These are phyloP conservation scores for Grammomys dolichurus DNA, from an alignment of 2,113 vertebrate genomes.

Conservation along the genomic window DNA sequence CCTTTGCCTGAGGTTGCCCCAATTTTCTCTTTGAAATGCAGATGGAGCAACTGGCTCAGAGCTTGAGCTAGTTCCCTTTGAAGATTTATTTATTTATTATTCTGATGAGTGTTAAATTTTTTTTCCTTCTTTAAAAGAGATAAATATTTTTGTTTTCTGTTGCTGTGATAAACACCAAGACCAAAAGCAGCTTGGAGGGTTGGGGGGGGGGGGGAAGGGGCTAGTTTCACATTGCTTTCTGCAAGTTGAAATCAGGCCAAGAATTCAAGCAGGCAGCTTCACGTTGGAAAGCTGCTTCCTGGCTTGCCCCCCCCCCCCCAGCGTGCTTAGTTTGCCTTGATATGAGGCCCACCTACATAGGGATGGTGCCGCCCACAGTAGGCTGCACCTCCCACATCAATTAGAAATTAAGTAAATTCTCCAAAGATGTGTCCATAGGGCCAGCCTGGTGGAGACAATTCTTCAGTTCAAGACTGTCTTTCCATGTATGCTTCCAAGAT, in stretches of 20 bases:
- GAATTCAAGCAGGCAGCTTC: not conserved
- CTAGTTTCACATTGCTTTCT: not conserved
- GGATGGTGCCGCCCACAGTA: not conserved
- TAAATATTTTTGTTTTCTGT: not conserved
- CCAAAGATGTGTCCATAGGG: not conserved
- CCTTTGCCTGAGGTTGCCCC: conserved; percentile 27
- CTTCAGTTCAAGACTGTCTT: not conserved
- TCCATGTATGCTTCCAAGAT: no score
- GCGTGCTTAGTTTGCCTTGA: not conserved
- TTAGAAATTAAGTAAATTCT: not conserved
- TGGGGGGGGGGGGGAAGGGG: no score
- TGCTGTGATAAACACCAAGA: not conserved
- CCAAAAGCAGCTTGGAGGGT: not conserved
- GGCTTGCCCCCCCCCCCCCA: not conserved
- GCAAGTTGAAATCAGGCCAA: not conserved
- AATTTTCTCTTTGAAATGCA: conserved; percentile 61
- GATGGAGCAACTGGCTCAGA: conserved; percentile 36
- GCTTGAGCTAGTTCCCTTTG: conserved; percentile 47
- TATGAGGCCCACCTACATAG: not conserved
- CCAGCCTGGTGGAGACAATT: not conserved
- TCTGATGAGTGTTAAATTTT: not conserved
- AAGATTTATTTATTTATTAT: conserved; percentile 27
- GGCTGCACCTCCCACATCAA: not conserved
- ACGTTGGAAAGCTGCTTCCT: not conserved
- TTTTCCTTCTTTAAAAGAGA: not conserved